Evolutionary conservation across 2,113 vertebrate species (phyloP).

Genomic region (Tetraodon nigroviridis): DNA sequence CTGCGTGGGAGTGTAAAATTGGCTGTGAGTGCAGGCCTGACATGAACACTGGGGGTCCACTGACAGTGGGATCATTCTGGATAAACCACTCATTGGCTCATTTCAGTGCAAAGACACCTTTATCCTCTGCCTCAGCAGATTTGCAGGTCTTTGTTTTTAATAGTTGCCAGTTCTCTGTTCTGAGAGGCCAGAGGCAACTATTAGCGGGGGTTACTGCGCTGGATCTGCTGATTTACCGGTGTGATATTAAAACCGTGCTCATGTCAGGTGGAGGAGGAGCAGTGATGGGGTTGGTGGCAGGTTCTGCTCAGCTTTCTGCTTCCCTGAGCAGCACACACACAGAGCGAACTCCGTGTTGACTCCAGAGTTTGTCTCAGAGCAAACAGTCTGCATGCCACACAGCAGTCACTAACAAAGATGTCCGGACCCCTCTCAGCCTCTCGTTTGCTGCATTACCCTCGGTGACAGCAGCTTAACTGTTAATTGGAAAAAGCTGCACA

Average conservation of each 20-base stretch:
- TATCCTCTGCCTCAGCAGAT: too few relatives aligned
- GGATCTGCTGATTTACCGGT: not conserved
- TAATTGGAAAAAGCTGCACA: conserved; percentile 58
- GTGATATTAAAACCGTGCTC: too few relatives aligned
- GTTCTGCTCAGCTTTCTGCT: conserved; percentile 14
- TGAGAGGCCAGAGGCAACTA: not conserved
- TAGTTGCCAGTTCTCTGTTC: too few relatives aligned
- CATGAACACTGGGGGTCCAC: too few relatives aligned
- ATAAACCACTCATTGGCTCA: too few relatives aligned
- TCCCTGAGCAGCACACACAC: conserved; percentile 28
- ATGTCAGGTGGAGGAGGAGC: too few relatives aligned
- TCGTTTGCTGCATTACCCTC: conserved; percentile 41
- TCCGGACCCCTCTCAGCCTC: conserved; percentile 27
- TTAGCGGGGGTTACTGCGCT: not conserved
- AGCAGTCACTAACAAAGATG: not conserved
- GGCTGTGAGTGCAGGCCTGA: too few relatives aligned
- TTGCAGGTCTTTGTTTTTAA: too few relatives aligned
- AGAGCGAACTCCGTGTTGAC: conserved; percentile 23
- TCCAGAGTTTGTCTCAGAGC: conserved; percentile 34
- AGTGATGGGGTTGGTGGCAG: conserved; percentile 12
- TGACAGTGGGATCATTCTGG: too few relatives aligned
- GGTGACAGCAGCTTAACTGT: conserved; percentile 45
- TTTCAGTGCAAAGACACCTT: too few relatives aligned
- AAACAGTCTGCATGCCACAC: conserved; percentile 25
- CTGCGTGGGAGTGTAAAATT: too few relatives aligned